Conservation (phyloP, 2,113 vertebrate species). For the Carassius carassius region DNA sequence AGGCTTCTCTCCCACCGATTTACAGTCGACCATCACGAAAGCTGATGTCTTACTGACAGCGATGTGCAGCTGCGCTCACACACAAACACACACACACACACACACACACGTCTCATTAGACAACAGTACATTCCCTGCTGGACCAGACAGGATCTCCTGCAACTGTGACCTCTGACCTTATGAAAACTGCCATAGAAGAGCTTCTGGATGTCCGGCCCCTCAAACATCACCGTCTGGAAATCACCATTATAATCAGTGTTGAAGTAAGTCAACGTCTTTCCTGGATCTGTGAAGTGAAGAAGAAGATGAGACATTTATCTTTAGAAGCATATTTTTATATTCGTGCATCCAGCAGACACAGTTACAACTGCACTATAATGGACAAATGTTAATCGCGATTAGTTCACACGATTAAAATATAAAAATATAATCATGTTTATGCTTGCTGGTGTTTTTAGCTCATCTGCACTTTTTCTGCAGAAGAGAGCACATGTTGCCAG, state of each 20-base stretch:
- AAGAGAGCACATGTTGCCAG: too few relatives aligned
- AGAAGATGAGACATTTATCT: background rate
- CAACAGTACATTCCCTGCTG: background rate
- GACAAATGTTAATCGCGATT: too few relatives aligned
- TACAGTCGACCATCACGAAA: slow-evolving; percentile 90
- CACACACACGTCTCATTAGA: background rate
- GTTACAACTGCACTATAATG: too few relatives aligned
- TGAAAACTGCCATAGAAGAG: slow-evolving; percentile 97
- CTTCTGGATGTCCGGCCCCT: slow-evolving; percentile 88
- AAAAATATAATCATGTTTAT: too few relatives aligned
- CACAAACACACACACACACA: slow-evolving; percentile 42
- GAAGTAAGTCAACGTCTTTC: slow-evolving; percentile 95
- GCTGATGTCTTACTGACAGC: slow-evolving; percentile 87
- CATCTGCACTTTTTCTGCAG: too few relatives aligned
- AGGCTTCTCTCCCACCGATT: slow-evolving; percentile 81
- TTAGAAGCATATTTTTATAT: background rate
- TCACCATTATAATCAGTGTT: slow-evolving; percentile 89
- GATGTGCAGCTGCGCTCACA: slow-evolving; percentile 82
- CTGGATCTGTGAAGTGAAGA: slow-evolving; percentile 74
- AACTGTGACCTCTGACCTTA: slow-evolving; percentile 80
- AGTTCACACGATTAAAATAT: too few relatives aligned
- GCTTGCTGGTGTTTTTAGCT: too few relatives aligned
- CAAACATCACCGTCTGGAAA: slow-evolving; percentile 95
- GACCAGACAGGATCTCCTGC: background rate
- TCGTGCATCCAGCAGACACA: background rate